Conservation (phyloP, 2,797 vertebrate species). For the Myripristis jacobus region DNA sequence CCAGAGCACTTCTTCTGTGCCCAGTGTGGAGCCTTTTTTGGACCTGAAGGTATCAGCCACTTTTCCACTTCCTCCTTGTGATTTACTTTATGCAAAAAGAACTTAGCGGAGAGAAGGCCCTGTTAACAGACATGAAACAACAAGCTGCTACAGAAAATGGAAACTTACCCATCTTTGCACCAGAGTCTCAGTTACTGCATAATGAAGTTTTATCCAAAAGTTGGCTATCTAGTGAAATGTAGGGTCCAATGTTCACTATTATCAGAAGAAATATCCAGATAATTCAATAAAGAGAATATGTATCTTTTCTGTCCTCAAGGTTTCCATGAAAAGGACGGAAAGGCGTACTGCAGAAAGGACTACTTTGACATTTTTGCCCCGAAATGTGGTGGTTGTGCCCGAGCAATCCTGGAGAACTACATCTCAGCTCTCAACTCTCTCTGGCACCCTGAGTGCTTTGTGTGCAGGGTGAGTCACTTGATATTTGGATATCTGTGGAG, state of each 20-base stretch:
- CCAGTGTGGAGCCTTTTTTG: constrained; percentile 94
- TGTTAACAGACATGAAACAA: neutral
- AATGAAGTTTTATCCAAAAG: neutral
- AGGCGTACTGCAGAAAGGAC: constrained; percentile 95
- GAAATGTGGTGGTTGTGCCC: constrained; percentile 93
- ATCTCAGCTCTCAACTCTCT: constrained; percentile 98
- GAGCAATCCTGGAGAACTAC: constrained; percentile 98
- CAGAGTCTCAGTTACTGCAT: neutral
- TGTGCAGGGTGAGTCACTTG: constrained; percentile 98
- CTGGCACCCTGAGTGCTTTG: constrained; percentile 99
- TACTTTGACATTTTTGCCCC: constrained; percentile 98
- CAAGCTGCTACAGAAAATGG: too few relatives aligned
- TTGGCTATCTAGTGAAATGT: neutral
- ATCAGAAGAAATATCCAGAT: neutral
- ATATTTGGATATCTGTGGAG: too few relatives aligned
- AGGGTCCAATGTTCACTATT: neutral
- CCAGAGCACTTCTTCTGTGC: constrained; percentile 97
- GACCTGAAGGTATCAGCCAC: constrained; percentile 89
- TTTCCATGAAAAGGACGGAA: constrained; percentile 96
- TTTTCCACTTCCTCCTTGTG: neutral
- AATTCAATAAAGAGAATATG: neutral
- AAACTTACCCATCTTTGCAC: too few relatives aligned
- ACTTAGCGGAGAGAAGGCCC: neutral
- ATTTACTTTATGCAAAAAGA: neutral
- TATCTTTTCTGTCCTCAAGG: constrained; percentile 77